Conservation (phyloP, 2,113 vertebrate genomes). For the Oriolus oriolus region DNA sequence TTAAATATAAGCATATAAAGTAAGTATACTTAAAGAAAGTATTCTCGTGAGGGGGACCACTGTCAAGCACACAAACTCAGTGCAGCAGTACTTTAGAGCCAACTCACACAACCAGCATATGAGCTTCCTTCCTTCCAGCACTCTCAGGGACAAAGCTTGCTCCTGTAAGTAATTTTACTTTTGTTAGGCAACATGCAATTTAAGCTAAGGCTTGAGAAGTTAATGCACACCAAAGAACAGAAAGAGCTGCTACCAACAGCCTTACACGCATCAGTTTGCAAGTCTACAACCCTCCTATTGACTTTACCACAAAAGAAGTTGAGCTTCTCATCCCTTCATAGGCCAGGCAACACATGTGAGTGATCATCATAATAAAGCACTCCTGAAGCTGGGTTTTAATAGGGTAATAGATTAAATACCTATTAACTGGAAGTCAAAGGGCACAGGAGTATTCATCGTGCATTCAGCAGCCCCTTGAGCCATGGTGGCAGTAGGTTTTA, state of each 20-base stretch:
- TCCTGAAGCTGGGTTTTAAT: not conserved
- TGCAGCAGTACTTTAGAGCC: not conserved
- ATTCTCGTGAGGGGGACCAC: not conserved
- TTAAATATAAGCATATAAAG: no score
- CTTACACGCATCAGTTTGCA: not conserved
- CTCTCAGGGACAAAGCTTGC: not conserved
- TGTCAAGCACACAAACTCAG: not conserved
- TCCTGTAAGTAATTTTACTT: not conserved
- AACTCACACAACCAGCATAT: not conserved
- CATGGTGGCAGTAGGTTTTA: not conserved
- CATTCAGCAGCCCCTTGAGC: not conserved
- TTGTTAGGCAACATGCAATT: not conserved
- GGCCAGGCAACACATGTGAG: not conserved
- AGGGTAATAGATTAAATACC: conserved; percentile 24
- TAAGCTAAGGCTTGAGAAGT: not conserved
- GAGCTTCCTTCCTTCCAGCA: not conserved
- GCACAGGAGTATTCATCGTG: not conserved
- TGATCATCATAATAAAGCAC: not conserved
- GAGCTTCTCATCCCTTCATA: not conserved
- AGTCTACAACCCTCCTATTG: not conserved
- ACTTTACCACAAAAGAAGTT: not conserved
- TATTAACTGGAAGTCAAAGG: conserved; percentile 45
- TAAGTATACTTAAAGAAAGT: no score
- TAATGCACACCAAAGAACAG: not conserved
- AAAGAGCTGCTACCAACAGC: not conserved